Percentiles rank a stretch among this genome's conserved stretches.
These are phyloP conservation scores for Parnassius mnemosyne DNA, from an alignment of 2,888 invertebrate species.

Conservation along the genomic window DNA sequence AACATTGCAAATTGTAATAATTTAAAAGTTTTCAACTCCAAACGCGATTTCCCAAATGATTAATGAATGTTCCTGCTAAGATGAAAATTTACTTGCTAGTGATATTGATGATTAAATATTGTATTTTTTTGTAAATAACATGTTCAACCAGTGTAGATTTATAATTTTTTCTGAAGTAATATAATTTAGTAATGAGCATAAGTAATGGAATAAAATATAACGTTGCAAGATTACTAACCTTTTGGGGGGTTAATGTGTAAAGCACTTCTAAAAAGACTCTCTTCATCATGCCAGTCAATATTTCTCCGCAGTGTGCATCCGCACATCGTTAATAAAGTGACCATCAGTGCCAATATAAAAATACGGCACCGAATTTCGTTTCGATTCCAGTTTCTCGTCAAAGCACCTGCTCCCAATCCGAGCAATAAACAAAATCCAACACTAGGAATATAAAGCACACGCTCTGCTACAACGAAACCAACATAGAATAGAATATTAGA, in stretches of 20 bases:
- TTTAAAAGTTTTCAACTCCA: constrained; percentile 28
- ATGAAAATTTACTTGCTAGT: constrained; percentile 14
- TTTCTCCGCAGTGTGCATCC: constrained; percentile 90
- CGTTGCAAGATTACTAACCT: constrained; percentile 82
- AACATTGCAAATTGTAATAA: constrained; percentile 29
- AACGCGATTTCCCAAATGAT: constrained; percentile 27
- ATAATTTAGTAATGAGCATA: not conserved
- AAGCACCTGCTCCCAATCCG: constrained; percentile 84
- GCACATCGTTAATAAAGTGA: constrained; percentile 85
- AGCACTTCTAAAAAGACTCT: constrained; percentile 94
- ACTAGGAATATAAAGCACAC: constrained; percentile 97
- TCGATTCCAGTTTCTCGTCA: constrained; percentile 69
- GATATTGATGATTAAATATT: constrained; percentile 20
- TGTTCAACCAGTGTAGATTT: not conserved
- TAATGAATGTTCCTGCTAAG: constrained; percentile 22
- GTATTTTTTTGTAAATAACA: not conserved
- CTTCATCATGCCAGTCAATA: constrained; percentile 95
- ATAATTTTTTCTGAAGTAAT: not conserved
- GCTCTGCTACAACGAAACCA: constrained; percentile 98
- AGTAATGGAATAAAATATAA: not conserved
- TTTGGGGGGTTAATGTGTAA: constrained; percentile 97
- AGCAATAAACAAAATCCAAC: constrained; percentile 96
- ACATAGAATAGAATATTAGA: constrained; percentile 98
- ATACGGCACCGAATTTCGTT: constrained; percentile 63
- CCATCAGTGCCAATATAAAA: constrained; percentile 72